phyloP scores from a whole-genome alignment of 2,113 vertebrate genomes.

The Helogale parvula region DNA sequence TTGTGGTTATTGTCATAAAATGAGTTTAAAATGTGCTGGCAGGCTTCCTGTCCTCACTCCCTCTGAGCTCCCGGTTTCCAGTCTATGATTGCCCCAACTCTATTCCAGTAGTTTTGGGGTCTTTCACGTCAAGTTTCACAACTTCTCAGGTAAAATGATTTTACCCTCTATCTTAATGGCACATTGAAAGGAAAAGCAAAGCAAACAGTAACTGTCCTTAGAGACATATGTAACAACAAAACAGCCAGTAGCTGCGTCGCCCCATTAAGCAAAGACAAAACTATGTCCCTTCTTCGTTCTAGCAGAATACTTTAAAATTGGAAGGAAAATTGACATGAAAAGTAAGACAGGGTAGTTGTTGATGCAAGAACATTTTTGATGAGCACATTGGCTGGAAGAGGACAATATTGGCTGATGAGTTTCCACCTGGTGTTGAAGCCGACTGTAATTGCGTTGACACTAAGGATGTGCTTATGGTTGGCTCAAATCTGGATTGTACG shows the following conservation, averaged over 20 bases:
- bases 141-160: background rate
- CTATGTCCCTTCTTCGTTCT: background rate
- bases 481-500: constrained; percentile 7
- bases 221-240: background rate
- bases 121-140: constrained; percentile 5
- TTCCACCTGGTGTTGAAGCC: constrained; percentile 7
- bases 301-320: constrained; percentile 1
- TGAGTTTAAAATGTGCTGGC: background rate
- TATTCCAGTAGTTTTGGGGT: background rate
- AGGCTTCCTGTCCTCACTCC: background rate
- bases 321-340: background rate
- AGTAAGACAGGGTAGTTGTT: background rate
- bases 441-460: background rate
- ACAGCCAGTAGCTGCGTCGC: background rate
- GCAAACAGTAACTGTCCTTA: background rate
- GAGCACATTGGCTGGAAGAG: background rate
- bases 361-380: background rate
- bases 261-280: constrained; percentile 29
- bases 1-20: background rate
- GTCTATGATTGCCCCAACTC: background rate
- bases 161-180: background rate
- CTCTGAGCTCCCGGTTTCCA: background rate
- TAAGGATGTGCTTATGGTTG: background rate
- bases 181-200: constrained; percentile 26
- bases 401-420: constrained; percentile 52